phyloP scores from a whole-genome alignment of 1,140 invertebrate genomes.

The Sarcophaga peregrina region DNA sequence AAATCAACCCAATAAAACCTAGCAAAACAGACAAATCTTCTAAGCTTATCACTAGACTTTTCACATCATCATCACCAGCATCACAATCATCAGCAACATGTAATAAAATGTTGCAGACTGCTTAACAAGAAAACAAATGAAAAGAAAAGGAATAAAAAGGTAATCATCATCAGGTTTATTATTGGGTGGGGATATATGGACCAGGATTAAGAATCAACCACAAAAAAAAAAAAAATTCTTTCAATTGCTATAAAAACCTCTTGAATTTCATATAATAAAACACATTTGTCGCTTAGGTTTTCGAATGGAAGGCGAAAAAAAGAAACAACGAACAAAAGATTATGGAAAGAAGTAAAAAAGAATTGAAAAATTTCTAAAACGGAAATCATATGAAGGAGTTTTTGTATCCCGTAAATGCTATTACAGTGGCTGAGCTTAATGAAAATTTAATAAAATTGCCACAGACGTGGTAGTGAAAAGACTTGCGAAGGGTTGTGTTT shows the following conservation, averaged over 20 bases:
- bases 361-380: slow-evolving; percentile 3
- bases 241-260: background rate
- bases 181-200: background rate
- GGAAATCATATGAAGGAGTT: slow-evolving; percentile 31
- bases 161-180: background rate
- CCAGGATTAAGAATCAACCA: background rate
- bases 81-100: background rate
- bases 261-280: slow-evolving; percentile 13
- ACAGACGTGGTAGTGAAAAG: background rate
- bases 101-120: background rate
- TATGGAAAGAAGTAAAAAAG: background rate
- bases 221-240: background rate
- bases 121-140: background rate
- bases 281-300: slow-evolving; percentile 30
- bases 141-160: background rate
- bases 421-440: background rate
- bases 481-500: background rate
- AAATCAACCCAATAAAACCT: background rate
- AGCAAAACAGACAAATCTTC: no score
- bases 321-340: background rate
- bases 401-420: background rate
- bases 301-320: background rate
- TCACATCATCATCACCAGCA: background rate
- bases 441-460: no score
- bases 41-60: background rate